A percentile compares a stretch with the other conserved stretches of the same genome.
Conservation (phyloP, 2,113 vertebrate species). For the Tenrec ecaudatus region DNA sequence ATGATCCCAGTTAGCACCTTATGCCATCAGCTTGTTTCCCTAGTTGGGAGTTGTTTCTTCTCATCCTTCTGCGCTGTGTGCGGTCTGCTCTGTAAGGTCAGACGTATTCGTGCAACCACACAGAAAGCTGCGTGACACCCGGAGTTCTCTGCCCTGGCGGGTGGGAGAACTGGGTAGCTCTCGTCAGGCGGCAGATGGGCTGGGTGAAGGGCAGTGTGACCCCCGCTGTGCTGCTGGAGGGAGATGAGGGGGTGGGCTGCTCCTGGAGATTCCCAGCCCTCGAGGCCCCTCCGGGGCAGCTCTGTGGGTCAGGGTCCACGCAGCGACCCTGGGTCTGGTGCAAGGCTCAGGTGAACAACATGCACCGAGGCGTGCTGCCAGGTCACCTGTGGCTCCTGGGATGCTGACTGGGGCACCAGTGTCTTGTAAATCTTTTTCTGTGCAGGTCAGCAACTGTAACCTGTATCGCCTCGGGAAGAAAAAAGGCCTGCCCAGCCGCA, state of each 20-base stretch:
- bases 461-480: constrained; percentile 99
- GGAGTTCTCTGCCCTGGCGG: neutral
- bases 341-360: too few relatives aligned
- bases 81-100: neutral
- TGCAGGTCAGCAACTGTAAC: constrained; percentile 98
- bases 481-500: constrained; percentile 98
- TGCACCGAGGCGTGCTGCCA: neutral
- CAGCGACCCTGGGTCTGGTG: neutral
- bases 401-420: neutral
- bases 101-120: neutral
- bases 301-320: neutral
- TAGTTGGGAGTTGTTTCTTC: constrained; percentile 3
- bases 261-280: too few relatives aligned
- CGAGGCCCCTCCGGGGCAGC: too few relatives aligned
- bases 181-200: too few relatives aligned
- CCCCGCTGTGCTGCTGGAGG: too few relatives aligned
- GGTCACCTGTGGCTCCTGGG: neutral
- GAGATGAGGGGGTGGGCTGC: too few relatives aligned
- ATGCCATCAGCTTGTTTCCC: neutral
- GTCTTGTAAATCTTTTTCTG: constrained; percentile 28
- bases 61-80: neutral
- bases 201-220: too few relatives aligned
- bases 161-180: too few relatives aligned
- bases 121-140: neutral
- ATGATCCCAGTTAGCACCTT: neutral